Evolutionary conservation across 2,797 vertebrate genomes (phyloP).

Genomic region (Pseudochromis fuscus): DNA sequence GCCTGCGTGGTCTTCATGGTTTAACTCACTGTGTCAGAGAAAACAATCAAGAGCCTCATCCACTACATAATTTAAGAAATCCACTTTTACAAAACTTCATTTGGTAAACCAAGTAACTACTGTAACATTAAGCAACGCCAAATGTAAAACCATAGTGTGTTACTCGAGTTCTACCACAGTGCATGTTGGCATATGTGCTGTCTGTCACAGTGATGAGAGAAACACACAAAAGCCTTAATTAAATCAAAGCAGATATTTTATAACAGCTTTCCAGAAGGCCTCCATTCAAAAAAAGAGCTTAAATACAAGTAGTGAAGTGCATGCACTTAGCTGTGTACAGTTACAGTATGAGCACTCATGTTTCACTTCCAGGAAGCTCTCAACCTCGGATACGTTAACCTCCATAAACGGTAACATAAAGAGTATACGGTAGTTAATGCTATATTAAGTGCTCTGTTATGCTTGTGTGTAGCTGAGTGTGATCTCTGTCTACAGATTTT

Average conservation of each 20-base stretch:
- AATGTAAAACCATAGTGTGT: not conserved
- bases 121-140: not conserved
- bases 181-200: not conserved
- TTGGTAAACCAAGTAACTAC: not conserved
- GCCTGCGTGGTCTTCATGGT: not conserved
- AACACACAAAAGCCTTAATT: constrained; percentile 39
- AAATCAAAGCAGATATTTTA: constrained; percentile 52
- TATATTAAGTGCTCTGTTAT: constrained; percentile 41
- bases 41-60: not conserved
- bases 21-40: not conserved
- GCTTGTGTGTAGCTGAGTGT: not conserved
- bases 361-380: constrained; percentile 79
- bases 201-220: constrained; percentile 4
- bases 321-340: constrained; percentile 53
- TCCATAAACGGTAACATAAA: constrained; percentile 62
- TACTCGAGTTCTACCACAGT: not conserved
- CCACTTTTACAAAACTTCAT: not conserved
- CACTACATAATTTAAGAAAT: not conserved
- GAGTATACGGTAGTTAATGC: constrained; percentile 32
- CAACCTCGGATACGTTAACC: constrained; percentile 58
- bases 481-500: constrained; percentile 16
- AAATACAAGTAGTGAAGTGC: constrained; percentile 51
- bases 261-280: constrained; percentile 33
- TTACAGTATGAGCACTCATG: constrained; percentile 55
- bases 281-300: constrained; percentile 48